Conservation (phyloP, 2,113 vertebrate genomes). For the Thamnaconus septentrionalis region DNA sequence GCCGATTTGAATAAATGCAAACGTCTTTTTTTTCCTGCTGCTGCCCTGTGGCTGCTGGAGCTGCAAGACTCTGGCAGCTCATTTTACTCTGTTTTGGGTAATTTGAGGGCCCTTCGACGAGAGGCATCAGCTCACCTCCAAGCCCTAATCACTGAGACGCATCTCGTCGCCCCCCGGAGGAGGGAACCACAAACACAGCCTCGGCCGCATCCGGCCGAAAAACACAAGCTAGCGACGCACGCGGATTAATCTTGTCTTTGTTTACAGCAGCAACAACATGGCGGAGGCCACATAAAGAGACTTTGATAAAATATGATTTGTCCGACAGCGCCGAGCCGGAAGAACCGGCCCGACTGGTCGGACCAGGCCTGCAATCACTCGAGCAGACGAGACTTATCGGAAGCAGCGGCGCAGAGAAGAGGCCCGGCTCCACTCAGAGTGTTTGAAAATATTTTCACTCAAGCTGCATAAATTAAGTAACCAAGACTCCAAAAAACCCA, state of each 20-base stretch:
- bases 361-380: conserved; percentile 53
- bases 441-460: neutral
- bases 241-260: conserved; percentile 31
- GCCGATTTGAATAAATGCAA: too few species aligned
- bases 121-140: too few species aligned
- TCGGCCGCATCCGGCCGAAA: conserved; percentile 32
- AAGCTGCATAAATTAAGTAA: conserved; percentile 1
- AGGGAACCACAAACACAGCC: conserved; percentile 19
- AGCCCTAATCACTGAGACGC: too few species aligned
- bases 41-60: neutral
- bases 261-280: conserved; percentile 65
- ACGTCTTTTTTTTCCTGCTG: neutral
- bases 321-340: conserved; percentile 42
- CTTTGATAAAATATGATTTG: conserved; percentile 49
- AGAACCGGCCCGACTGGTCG: conserved; percentile 54
- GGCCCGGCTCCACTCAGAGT: neutral
- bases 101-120: neutral
- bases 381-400: conserved; percentile 34
- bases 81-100: conserved; percentile 22
- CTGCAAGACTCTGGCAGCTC: neutral
- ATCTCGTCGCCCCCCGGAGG: neutral
- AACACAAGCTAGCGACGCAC: conserved; percentile 23
- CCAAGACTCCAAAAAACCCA: neutral
- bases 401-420: conserved; percentile 19
- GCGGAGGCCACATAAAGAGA: conserved; percentile 31